Evolutionary conservation across 64 coral and sea anemone genomes (phyloP), one percentile per base, ranked within the genome.

Genomic region (Montipora foliosa): DNA sequence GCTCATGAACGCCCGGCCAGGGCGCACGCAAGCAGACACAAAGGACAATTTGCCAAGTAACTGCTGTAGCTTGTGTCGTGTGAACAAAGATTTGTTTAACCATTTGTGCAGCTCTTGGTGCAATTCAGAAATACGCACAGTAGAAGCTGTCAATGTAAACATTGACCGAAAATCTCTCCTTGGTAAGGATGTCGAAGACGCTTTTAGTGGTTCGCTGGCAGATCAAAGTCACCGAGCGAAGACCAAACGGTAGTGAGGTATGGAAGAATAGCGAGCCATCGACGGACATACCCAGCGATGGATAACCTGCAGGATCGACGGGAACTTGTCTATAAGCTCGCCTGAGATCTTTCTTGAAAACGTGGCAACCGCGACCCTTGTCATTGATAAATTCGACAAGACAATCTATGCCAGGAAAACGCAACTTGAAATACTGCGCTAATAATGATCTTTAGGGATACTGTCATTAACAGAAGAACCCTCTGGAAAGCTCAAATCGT

Each of bases 331-430:
- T 62, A 45, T 51, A 95, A 16, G 88, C 88, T 8, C 57, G 21
- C 8, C 70, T 67, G 2, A 95, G 66, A 83, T 91, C 93, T n/a
- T 95, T 95, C 52, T 91, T 92, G 81, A 95, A 95, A 20, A 95
- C 75, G 58, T 87, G 89, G 87, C 82, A 95, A 16, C 89, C 89
- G 9, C 15, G 58, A 8, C 89, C 89, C n/a, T 71, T 74, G n/a
- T 8, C 45, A 53, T 88, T 95, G 15, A 95, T 49, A 73, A 86
- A 92, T 9, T 84, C 80, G 16, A 91, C 61, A 22, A 91, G 77
- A 4, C 89, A 5, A 58, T 91, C 89, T 53, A 91, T 73, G 37
- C 69, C 93, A 60, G 87, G 78, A 64, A 89, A 68, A n/a, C 46
- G 62, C 20, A 90, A 60, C 55, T 94, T 45, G 47, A 80, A 94